Evolutionary conservation across 2,797 vertebrate genomes (phyloP).

Genomic region (Coreius guichenoti): DNA sequence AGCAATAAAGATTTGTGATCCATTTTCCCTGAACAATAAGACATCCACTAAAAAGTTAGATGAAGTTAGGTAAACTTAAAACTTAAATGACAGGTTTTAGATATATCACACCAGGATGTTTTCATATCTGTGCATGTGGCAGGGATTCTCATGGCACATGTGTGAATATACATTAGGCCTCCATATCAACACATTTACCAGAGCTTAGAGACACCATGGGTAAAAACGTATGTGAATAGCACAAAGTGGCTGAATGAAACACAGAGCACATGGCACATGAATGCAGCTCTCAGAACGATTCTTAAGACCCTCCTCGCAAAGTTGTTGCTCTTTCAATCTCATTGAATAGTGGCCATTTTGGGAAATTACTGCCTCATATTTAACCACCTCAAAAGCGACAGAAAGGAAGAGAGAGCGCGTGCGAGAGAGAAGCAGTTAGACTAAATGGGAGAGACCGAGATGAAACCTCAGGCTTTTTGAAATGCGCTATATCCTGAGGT

Average conservation of each 20-base stretch:
- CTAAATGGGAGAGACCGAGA: conserved; percentile 70
- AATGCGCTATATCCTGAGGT: conserved; percentile 75
- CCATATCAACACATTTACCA: conserved; percentile 49
- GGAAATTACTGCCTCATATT: conserved; percentile 79
- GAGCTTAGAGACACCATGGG: conserved; percentile 36
- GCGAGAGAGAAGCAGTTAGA: conserved; percentile 67
- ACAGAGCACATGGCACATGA: conserved; percentile 67
- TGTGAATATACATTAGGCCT: conserved; percentile 49
- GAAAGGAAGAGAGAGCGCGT: conserved; percentile 24
- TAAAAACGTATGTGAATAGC: conserved; percentile 22
- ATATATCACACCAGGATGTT: background rate
- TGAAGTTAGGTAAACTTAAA: background rate
- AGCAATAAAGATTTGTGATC: background rate
- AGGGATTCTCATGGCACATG: background rate
- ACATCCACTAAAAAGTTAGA: background rate
- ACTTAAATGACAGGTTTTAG: background rate
- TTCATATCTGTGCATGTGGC: conserved; percentile 3
- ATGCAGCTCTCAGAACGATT: conserved; percentile 74
- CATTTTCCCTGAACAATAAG: background rate
- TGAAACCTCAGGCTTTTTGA: conserved; percentile 68
- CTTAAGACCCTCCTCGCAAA: conserved; percentile 77
- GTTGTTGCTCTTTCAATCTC: conserved; percentile 79
- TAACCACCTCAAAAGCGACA: conserved; percentile 68
- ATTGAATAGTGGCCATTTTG: conserved; percentile 81
- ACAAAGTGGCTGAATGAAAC: conserved; percentile 61